A percentile compares a stretch with the other conserved stretches of the same genome.
These are phyloP conservation scores for Rapana venosa DNA, from an alignment of 2,888 invertebrate species.

Conservation along the genomic window DNA sequence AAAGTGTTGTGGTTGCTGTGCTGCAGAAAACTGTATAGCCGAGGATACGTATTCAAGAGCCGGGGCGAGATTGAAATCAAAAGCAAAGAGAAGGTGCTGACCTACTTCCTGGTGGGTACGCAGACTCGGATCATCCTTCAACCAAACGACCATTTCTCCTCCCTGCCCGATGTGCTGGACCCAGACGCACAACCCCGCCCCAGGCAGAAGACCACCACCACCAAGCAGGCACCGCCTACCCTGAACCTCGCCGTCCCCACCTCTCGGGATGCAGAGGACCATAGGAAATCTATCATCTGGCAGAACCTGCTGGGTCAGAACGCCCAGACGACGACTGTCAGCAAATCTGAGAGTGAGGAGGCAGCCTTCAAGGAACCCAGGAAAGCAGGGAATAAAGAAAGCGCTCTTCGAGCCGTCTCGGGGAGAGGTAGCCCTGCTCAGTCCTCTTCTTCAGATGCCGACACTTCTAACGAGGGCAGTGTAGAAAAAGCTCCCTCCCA, in stretches of 20 bases:
- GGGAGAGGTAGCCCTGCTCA: too few species aligned
- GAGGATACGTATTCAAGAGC: conserved; percentile 47
- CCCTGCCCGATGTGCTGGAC: conserved; percentile 30
- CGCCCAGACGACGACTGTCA: background rate
- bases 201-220: background rate
- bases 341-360: background rate
- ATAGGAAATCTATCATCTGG: background rate
- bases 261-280: background rate
- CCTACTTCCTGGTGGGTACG: conserved; percentile 45
- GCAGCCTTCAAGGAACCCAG: background rate
- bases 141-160: conserved; percentile 35
- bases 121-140: conserved; percentile 30
- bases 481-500: too few species aligned
- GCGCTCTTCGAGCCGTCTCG: too few species aligned
- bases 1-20: background rate
- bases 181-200: background rate
- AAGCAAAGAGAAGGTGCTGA: conserved; percentile 46
- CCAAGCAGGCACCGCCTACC: background rate
- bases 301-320: background rate
- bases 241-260: background rate
- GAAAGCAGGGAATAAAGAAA: too few species aligned
- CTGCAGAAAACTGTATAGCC: conserved; percentile 38
- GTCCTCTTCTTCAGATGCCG: too few species aligned
- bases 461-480: too few species aligned
- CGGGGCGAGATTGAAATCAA: conserved; percentile 45